Percentiles rank a stretch among this genome's conserved stretches.
Evolutionary conservation across 2,113 vertebrate genomes (phyloP).

Genomic region (Peromyscus maniculatus): DNA sequence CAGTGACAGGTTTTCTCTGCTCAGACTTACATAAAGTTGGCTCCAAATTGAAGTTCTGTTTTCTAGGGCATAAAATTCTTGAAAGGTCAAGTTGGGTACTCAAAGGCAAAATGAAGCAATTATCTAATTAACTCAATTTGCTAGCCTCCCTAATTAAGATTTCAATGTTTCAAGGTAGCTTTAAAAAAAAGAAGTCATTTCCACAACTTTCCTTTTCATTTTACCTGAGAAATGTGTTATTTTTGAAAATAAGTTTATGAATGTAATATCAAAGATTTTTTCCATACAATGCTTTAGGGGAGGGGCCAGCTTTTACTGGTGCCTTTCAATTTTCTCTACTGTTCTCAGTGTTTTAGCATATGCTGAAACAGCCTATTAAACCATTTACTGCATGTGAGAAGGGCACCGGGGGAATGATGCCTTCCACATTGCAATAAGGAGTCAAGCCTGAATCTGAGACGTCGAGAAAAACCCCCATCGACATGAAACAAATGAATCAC

Average conservation of each 20-base stretch:
- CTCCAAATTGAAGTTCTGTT: slow-evolving; percentile 24
- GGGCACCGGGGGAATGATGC: slow-evolving; percentile 39
- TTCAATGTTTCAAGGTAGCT: background rate
- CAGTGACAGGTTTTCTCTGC: background rate
- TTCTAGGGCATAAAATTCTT: slow-evolving; percentile 46
- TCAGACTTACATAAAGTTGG: background rate
- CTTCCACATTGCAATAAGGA: slow-evolving; percentile 65
- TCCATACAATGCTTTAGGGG: slow-evolving; percentile 43
- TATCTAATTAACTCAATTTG: slow-evolving; percentile 61
- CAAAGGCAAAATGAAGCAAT: slow-evolving; percentile 57
- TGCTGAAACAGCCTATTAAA: slow-evolving; percentile 68
- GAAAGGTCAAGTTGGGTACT: slow-evolving; percentile 57
- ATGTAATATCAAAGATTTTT: slow-evolving; percentile 72
- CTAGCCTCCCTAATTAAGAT: slow-evolving; percentile 49
- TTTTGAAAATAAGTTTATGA: slow-evolving; percentile 60
- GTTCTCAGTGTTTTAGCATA: background rate
- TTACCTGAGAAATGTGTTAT: slow-evolving; percentile 59
- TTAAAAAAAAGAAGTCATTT: slow-evolving; percentile 50
- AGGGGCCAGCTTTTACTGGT: slow-evolving; percentile 37
- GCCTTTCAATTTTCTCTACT: slow-evolving; percentile 69
- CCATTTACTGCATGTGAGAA: slow-evolving; percentile 69
- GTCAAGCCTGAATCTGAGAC: slow-evolving; percentile 34
- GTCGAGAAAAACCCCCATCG: slow-evolving; percentile 37
- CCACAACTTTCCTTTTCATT: slow-evolving; percentile 56
- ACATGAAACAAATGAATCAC: slow-evolving; percentile 51